These are phyloP conservation scores for Menidia beryllina DNA, from an alignment of 2,113 vertebrate genomes.

Conservation along the genomic window DNA sequence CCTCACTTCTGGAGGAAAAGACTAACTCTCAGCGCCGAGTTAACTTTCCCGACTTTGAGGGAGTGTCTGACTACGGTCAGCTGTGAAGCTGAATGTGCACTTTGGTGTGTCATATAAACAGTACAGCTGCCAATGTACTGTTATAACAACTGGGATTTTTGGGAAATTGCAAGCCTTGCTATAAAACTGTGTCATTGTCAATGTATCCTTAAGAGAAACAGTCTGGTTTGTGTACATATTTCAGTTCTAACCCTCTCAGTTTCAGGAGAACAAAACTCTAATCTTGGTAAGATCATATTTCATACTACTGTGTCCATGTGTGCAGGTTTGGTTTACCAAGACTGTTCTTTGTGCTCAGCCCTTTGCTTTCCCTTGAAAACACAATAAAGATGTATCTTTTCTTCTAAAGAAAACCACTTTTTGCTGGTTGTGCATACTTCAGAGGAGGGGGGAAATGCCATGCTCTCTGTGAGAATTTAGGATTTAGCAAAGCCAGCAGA, in stretches of 20 bases:
- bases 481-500: slow-evolving; percentile 55
- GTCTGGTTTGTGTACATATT: slow-evolving; percentile 25
- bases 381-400: slow-evolving; percentile 48
- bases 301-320: slow-evolving; percentile 4
- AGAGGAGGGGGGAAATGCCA: slow-evolving; percentile 36
- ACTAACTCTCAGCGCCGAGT: slow-evolving; percentile 35
- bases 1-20: slow-evolving; percentile 32
- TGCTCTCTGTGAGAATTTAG: slow-evolving; percentile 30
- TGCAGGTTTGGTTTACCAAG: slow-evolving; percentile 62
- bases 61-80: slow-evolving; percentile 28
- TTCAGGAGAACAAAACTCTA: slow-evolving; percentile 11
- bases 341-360: slow-evolving; percentile 42
- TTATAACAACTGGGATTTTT: slow-evolving; percentile 31
- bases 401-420: slow-evolving; percentile 52
- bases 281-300: slow-evolving; percentile 8
- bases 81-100: slow-evolving; percentile 37
- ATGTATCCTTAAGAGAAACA: slow-evolving; percentile 27
- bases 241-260: slow-evolving; percentile 10
- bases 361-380: slow-evolving; percentile 52
- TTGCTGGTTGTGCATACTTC: slow-evolving; percentile 30
- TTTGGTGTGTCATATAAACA: slow-evolving; percentile 36
- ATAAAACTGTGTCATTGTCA: slow-evolving; percentile 22
- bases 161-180: slow-evolving; percentile 6
- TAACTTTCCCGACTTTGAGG: slow-evolving; percentile 44
- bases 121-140: slow-evolving; percentile 8